These are phyloP conservation scores for Myiozetetes cayanensis DNA, from an alignment of 2,113 vertebrate genomes.

Conservation along the genomic window DNA sequence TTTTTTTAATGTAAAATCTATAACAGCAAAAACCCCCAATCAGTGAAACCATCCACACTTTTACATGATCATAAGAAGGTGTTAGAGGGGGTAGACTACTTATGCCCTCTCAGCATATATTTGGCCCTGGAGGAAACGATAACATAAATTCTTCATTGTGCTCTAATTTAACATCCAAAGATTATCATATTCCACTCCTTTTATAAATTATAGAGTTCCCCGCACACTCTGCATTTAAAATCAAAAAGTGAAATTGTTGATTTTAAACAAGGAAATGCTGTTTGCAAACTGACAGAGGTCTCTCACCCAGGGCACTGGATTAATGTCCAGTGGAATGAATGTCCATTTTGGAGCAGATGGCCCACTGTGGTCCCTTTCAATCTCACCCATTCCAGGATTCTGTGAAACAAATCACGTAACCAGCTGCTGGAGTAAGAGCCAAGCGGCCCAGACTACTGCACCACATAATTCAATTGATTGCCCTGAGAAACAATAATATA, in stretches of 20 bases:
- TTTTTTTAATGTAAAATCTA: background rate
- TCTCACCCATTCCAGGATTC: background rate
- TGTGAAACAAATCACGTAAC: background rate
- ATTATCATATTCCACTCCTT: slow-evolving; percentile 11
- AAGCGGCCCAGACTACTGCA: slow-evolving; percentile 47
- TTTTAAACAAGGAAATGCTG: background rate
- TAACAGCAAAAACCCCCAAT: background rate
- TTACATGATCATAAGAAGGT: background rate
- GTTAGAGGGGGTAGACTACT: background rate
- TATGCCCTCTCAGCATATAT: background rate
- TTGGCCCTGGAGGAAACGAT: slow-evolving; percentile 28
- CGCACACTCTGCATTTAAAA: background rate
- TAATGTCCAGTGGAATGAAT: background rate
- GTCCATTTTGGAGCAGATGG: background rate
- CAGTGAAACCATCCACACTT: background rate
- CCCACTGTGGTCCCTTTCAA: background rate
- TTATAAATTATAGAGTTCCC: slow-evolving; percentile 11
- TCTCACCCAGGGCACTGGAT: background rate
- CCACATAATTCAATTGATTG: slow-evolving; percentile 74
- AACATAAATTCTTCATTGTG: slow-evolving; percentile 49
- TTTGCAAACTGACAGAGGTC: background rate
- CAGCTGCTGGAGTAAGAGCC: slow-evolving; percentile 40
- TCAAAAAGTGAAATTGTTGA: background rate
- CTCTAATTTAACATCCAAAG: slow-evolving; percentile 25
- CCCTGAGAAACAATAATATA: slow-evolving; percentile 65